These are phyloP conservation scores for Euplexia lucipara DNA, from an alignment of 2,888 invertebrate genomes.

Conservation along the genomic window DNA sequence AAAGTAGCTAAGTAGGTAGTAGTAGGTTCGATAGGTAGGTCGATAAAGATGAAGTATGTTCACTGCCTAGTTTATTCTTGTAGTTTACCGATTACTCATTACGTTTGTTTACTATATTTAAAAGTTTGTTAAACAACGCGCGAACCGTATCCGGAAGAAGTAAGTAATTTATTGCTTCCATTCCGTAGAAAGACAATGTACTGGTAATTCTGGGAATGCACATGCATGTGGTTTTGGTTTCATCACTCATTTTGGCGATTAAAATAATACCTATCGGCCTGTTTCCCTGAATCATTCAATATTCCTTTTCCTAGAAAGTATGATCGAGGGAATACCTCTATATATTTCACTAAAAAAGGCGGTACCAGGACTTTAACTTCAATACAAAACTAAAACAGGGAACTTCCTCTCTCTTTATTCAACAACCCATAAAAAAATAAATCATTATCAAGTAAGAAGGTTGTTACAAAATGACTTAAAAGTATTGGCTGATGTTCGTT, in stretches of 20 bases:
- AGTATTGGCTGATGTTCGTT: not conserved
- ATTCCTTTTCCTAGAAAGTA: too few relatives aligned
- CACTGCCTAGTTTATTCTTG: too few relatives aligned
- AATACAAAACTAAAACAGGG: too few relatives aligned
- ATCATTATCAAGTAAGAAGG: not conserved
- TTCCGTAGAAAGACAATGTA: not conserved
- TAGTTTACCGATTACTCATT: constrained; percentile 20
- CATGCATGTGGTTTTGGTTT: not conserved
- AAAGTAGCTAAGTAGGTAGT: not conserved
- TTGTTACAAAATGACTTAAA: not conserved
- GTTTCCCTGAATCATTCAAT: too few relatives aligned
- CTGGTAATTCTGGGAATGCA: not conserved
- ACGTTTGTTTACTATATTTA: constrained; percentile 8
- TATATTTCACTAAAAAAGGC: too few relatives aligned
- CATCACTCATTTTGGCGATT: too few relatives aligned
- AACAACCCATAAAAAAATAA: not conserved
- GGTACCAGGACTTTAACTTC: too few relatives aligned
- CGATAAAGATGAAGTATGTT: too few relatives aligned
- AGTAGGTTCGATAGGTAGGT: not conserved
- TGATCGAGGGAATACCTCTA: too few relatives aligned
- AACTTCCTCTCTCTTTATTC: too few relatives aligned
- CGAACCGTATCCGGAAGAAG: not conserved
- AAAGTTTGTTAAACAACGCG: constrained; percentile 10
- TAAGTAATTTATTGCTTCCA: not conserved
- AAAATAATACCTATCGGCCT: too few relatives aligned